Evolutionary conservation across 2,888 invertebrate genomes (phyloP).

Genomic region (Sussaba pulchella): DNA sequence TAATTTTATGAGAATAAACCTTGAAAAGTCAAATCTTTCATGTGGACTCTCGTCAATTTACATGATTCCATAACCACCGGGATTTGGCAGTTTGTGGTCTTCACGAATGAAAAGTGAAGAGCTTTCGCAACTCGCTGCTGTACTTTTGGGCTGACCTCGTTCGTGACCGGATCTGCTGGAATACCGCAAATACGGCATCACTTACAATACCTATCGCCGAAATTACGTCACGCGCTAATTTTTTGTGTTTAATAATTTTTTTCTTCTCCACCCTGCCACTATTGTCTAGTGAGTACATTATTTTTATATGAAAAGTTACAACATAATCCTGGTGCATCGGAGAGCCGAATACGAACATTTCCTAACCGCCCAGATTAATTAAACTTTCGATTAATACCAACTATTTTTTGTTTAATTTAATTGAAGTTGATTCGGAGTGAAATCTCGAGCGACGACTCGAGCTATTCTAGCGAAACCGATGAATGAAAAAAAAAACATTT

Average conservation of each 20-base stretch:
- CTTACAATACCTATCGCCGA: slow-evolving; percentile 1
- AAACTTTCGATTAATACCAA: not conserved
- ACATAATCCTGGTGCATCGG: not conserved
- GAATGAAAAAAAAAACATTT: not conserved
- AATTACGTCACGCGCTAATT: slow-evolving; percentile 38
- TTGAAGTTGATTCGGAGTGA: too few species aligned
- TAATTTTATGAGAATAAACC: not conserved
- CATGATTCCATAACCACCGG: slow-evolving; percentile 15
- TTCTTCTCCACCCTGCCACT: slow-evolving; percentile 2
- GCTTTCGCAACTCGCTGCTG: slow-evolving; percentile 23
- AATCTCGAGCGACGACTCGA: too few species aligned
- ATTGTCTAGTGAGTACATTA: slow-evolving; percentile 10
- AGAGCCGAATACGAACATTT: not conserved
- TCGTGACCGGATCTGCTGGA: not conserved
- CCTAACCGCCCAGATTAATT: not conserved
- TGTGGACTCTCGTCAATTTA: slow-evolving; percentile 22
- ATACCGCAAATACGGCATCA: not conserved
- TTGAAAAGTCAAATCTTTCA: slow-evolving; percentile 17
- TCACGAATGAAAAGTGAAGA: slow-evolving; percentile 4
- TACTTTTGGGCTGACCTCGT: slow-evolving; percentile 15
- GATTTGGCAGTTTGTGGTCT: slow-evolving; percentile 3
- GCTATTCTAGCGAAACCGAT: too few species aligned
- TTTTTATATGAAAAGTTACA: slow-evolving; percentile 10
- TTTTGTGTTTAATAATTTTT: too few species aligned
- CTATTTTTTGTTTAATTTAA: not conserved